A percentile compares a stretch with the other conserved stretches of the same genome.
phyloP scores from a whole-genome alignment of 1,140 invertebrate genomes.

The Paralvinella palmiformis region DNA sequence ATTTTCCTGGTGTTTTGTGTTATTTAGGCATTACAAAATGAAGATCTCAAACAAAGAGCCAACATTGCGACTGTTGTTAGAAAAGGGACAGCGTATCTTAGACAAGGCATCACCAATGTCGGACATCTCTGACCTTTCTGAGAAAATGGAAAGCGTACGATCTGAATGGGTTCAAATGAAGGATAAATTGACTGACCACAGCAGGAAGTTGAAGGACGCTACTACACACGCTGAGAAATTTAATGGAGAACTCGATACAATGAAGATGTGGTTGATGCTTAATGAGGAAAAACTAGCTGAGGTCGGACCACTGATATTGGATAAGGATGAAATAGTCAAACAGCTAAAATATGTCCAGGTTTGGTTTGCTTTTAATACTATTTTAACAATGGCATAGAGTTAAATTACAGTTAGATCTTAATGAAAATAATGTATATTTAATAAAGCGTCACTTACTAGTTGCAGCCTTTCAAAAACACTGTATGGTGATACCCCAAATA shows the following conservation, averaged over 20 bases:
- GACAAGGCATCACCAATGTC: constrained; percentile 52
- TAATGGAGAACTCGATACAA: constrained; percentile 72
- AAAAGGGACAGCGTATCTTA: constrained; percentile 77
- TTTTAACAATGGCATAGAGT: no score
- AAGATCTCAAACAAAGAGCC: constrained; percentile 70
- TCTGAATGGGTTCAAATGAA: constrained; percentile 33
- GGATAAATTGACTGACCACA: constrained; percentile 25
- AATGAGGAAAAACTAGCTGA: constrained; percentile 78
- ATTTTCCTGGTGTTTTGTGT: no score
- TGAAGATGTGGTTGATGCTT: constrained; percentile 79
- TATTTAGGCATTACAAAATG: no score
- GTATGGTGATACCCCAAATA: no score
- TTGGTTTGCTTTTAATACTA: no score
- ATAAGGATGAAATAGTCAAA: background rate
- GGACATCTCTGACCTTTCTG: constrained; percentile 25
- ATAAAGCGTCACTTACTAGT: no score
- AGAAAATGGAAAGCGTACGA: constrained; percentile 28
- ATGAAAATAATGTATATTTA: no score
- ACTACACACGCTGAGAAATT: constrained; percentile 77
- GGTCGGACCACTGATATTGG: constrained; percentile 41
- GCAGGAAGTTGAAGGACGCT: constrained; percentile 30
- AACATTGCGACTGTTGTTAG: constrained; percentile 87
- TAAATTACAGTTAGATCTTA: no score
- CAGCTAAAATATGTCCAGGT: constrained; percentile 81
- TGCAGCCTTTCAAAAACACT: no score